These are phyloP conservation scores for Lepus oiostolus DNA, from an alignment of 2,797 vertebrate species.

Conservation along the genomic window DNA sequence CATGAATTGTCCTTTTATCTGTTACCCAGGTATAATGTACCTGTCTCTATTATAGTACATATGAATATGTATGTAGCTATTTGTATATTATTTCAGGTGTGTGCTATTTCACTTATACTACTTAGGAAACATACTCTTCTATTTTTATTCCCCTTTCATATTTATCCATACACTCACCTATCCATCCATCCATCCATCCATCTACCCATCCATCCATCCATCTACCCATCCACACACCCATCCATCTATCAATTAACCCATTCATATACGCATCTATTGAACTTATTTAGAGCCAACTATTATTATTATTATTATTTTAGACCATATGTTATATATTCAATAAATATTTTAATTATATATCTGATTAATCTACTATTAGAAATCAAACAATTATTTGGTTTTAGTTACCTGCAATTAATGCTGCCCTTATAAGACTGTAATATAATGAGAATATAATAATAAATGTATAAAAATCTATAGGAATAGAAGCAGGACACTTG, in stretches of 20 bases:
- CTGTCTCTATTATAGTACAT: not conserved
- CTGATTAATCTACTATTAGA: conserved; percentile 31
- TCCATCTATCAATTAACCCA: not conserved
- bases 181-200: not conserved
- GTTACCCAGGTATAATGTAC: not conserved
- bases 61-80: not conserved
- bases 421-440: not conserved
- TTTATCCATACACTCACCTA: not conserved
- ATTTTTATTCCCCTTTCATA: not conserved
- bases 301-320: conserved; percentile 3
- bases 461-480: conserved; percentile 38
- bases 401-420: not conserved
- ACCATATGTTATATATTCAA: not conserved
- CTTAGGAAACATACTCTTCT: conserved; percentile 40
- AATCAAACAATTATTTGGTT: not conserved
- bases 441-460: not conserved
- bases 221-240: too few relatives aligned
- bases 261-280: not conserved
- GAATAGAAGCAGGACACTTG: not conserved
- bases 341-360: conserved; percentile 50
- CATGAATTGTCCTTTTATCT: conserved; percentile 58
- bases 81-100: not conserved
- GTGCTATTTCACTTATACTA: not conserved
- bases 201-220: too few relatives aligned
- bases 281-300: not conserved